Evolutionary conservation across 2,888 invertebrate genomes (phyloP).

Genomic region (Notodonta dromedarius): DNA sequence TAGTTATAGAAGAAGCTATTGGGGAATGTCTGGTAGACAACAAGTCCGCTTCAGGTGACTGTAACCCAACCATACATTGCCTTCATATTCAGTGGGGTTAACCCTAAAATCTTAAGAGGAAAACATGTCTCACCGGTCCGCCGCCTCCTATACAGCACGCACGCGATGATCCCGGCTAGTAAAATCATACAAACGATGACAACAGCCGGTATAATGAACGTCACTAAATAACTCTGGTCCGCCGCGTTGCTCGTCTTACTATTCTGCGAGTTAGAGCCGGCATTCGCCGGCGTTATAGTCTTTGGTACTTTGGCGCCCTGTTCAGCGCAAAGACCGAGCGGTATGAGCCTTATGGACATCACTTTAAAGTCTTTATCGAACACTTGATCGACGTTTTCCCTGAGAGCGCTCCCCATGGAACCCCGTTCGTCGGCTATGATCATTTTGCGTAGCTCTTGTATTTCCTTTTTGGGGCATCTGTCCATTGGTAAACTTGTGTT

Average conservation of each 20-base stretch:
- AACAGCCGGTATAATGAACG: slow-evolving; percentile 94
- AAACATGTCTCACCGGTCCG: slow-evolving; percentile 88
- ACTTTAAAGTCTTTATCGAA: slow-evolving; percentile 90
- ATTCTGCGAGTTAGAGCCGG: slow-evolving; percentile 56
- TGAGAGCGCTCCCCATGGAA: slow-evolving; percentile 60
- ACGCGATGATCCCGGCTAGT: slow-evolving; percentile 94
- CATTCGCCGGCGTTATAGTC: slow-evolving; percentile 48
- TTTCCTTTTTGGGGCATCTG: slow-evolving; percentile 91
- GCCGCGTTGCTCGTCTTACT: slow-evolving; percentile 57
- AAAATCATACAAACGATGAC: slow-evolving; percentile 95
- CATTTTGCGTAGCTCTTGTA: slow-evolving; percentile 88
- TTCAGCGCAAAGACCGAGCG: slow-evolving; percentile 84
- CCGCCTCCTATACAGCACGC: slow-evolving; percentile 92
- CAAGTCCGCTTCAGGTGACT: no score
- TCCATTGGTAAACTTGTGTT: slow-evolving; percentile 91
- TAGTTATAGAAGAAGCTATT: no score
- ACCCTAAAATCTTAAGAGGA: not conserved
- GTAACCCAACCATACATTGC: no score
- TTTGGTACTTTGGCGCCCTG: slow-evolving; percentile 70
- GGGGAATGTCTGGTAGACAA: no score
- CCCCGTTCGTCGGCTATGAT: slow-evolving; percentile 87
- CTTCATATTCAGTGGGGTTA: no score
- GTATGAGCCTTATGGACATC: slow-evolving; percentile 85
- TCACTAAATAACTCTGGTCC: slow-evolving; percentile 85
- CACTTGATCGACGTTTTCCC: slow-evolving; percentile 85